phyloP scores from a whole-genome alignment of 92 coral and sea anemone genomes.

The Meandrina meandrites region DNA sequence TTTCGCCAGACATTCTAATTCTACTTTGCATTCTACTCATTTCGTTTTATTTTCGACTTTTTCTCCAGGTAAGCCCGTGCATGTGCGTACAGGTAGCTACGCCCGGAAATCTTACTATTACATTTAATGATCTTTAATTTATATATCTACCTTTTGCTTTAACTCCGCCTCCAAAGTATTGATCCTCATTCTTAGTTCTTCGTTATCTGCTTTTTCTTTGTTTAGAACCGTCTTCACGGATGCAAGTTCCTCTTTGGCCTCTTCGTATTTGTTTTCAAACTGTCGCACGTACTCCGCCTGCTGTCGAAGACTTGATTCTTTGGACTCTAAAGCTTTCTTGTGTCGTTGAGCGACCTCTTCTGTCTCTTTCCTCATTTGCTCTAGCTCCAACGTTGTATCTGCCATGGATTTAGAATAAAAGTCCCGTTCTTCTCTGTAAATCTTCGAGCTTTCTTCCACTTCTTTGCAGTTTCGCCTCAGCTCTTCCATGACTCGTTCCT shows the following conservation, averaged over 20 bases:
- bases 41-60: too few relatives aligned
- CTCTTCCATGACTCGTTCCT: constrained; percentile 73
- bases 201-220: constrained; percentile 22
- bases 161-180: constrained; percentile 15
- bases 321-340: constrained; percentile 30
- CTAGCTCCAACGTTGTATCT: constrained; percentile 23
- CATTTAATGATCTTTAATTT: too few relatives aligned
- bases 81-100: too few relatives aligned
- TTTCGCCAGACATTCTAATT: too few relatives aligned
- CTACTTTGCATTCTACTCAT: too few relatives aligned
- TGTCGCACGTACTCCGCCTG: constrained; percentile 42
- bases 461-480: constrained; percentile 50
- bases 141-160: constrained; percentile 42
- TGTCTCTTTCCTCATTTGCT: constrained; percentile 8
- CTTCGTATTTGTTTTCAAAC: constrained; percentile 55
- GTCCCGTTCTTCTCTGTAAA: constrained; percentile 43
- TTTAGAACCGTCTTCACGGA: constrained; percentile 14
- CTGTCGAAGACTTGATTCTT: constrained; percentile 34
- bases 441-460: constrained; percentile 42
- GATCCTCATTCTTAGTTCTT: constrained; percentile 25
- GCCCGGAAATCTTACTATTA: too few relatives aligned
- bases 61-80: too few relatives aligned
- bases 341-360: constrained; percentile 23
- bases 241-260: constrained; percentile 38
- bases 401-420: constrained; percentile 17